Evolutionary conservation across 2,113 vertebrate species (phyloP).

Genomic region (Takifugu bimaculatus): DNA sequence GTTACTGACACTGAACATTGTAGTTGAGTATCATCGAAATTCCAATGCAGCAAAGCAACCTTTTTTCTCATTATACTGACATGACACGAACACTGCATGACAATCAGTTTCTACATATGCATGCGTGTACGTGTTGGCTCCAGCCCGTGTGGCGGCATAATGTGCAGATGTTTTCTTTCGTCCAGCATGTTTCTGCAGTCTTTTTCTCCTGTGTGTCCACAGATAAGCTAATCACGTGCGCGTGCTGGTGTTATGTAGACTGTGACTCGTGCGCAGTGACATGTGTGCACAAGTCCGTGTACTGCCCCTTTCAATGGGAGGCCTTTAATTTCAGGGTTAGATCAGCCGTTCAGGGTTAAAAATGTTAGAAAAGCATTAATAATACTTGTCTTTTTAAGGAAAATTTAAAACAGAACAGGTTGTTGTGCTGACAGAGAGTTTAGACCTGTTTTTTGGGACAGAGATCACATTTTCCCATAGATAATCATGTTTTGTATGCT

Average conservation of each 20-base stretch:
- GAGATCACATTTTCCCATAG: too few species aligned
- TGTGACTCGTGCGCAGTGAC: too few species aligned
- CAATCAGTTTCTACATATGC: background rate
- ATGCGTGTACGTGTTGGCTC: background rate
- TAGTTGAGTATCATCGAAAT: background rate
- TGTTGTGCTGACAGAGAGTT: too few species aligned
- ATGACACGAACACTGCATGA: background rate
- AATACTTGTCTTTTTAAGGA: too few species aligned
- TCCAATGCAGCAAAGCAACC: background rate
- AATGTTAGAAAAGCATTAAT: too few species aligned
- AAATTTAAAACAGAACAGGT: too few species aligned
- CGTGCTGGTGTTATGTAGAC: background rate
- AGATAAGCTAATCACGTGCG: conserved; percentile 30
- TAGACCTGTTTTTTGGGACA: too few species aligned
- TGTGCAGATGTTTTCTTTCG: conserved; percentile 26
- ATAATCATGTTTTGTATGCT: too few species aligned
- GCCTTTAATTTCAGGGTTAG: too few species aligned
- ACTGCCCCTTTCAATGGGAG: background rate
- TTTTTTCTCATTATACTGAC: background rate
- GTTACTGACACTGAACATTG: too few species aligned
- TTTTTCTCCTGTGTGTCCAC: conserved; percentile 24
- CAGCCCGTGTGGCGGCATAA: conserved; percentile 5
- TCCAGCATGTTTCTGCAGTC: conserved; percentile 17
- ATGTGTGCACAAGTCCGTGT: background rate
- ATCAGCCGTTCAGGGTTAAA: too few species aligned